These are phyloP conservation scores for Lasiurus cinereus DNA, from an alignment of 2,113 vertebrate species.

Conservation along the genomic window DNA sequence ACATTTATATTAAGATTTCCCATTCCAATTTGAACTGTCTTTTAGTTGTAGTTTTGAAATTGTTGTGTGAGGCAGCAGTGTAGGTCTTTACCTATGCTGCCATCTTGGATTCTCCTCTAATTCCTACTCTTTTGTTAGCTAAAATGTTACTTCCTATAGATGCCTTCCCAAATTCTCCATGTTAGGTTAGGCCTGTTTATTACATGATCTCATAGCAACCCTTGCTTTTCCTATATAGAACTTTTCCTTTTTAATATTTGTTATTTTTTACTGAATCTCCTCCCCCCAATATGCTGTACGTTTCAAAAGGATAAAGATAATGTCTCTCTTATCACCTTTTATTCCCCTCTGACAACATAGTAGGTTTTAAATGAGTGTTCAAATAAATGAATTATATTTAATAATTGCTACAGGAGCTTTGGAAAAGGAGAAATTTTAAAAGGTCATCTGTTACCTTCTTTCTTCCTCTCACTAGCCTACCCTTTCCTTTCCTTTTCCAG, in stretches of 20 bases:
- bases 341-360: neutral
- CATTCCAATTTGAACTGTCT: neutral
- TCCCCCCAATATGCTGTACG: neutral
- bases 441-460: neutral
- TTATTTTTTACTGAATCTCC: neutral
- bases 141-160: neutral
- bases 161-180: neutral
- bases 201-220: neutral
- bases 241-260: neutral
- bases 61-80: no score
- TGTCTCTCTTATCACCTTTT: neutral
- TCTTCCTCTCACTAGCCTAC: neutral
- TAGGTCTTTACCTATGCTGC: no score
- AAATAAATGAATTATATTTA: neutral
- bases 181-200: neutral
- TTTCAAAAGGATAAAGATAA: neutral
- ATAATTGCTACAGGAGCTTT: neutral
- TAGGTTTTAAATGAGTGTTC: neutral
- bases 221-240: neutral
- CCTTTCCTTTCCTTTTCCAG: neutral
- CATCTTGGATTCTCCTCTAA: neutral
- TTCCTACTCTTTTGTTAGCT: neutral
- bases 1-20: neutral
- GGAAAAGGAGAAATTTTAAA: neutral
- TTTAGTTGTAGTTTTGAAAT: no score